Percentiles rank a stretch among this genome's conserved stretches.
Evolutionary conservation across 2,797 vertebrate genomes (phyloP).

Genomic region (Anisognathus igniventris): DNA sequence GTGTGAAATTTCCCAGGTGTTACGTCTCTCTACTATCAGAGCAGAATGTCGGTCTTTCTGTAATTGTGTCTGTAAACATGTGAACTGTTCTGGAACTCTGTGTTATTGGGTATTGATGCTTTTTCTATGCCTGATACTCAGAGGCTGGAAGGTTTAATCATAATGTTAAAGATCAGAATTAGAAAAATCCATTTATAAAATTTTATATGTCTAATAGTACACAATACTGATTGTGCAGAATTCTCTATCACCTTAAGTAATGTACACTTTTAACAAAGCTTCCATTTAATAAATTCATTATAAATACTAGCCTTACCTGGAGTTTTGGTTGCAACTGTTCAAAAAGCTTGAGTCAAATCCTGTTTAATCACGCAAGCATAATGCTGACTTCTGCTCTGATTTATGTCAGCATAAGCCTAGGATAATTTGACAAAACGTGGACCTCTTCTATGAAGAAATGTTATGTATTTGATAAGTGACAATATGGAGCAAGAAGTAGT

Average conservation of each 20-base stretch:
- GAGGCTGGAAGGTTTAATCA: accelerated
- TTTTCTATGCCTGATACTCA: neutral
- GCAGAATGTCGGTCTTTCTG: neutral
- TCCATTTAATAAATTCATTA: neutral
- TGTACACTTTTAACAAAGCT: too few relatives aligned
- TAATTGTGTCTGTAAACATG: neutral
- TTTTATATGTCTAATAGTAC: neutral
- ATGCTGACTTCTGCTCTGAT: neutral
- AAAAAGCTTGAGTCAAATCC: neutral
- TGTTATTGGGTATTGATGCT: neutral
- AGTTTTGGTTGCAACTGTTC: neutral
- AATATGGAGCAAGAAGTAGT: neutral
- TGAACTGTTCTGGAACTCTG: neutral
- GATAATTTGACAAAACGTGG: neutral
- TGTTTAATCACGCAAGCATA: neutral
- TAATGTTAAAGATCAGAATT: neutral
- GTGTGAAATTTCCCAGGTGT: neutral
- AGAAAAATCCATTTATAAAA: neutral
- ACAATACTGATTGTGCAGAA: neutral
- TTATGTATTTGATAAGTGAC: neutral
- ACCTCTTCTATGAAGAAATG: neutral
- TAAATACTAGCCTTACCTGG: neutral
- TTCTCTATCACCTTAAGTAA: too few relatives aligned
- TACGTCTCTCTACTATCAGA: accelerated
- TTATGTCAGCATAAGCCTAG: neutral